Conservation (phyloP, 2,888 invertebrate species). For the Lycaena phlaeas region DNA sequence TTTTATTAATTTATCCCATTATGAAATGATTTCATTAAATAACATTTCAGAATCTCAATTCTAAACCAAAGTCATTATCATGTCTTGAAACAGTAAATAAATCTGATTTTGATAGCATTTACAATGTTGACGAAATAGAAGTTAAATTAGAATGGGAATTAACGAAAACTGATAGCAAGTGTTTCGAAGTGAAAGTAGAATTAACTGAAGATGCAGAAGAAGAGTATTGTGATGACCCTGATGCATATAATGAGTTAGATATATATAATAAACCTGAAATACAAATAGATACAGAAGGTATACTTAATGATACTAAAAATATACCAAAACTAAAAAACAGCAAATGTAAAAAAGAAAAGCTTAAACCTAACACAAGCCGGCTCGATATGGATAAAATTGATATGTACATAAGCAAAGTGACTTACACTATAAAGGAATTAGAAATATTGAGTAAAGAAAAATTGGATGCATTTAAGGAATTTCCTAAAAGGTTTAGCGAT, state of each 20-base stretch:
- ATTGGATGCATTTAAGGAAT: background rate
- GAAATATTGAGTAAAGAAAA: slow-evolving; percentile 5
- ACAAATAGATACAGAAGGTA: background rate
- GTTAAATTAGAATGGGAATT: background rate
- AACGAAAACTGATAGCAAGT: background rate
- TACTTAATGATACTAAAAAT: background rate
- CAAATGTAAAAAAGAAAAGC: background rate
- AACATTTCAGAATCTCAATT: background rate
- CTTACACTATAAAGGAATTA: background rate
- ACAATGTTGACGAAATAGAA: background rate
- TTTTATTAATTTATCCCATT: background rate
- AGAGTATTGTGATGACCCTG: background rate
- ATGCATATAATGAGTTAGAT: background rate
- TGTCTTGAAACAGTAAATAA: background rate
- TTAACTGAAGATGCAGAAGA: background rate
- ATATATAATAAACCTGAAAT: background rate
- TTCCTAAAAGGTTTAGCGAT: background rate
- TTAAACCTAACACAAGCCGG: background rate
- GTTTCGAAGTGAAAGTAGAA: background rate
- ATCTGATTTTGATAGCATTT: background rate
- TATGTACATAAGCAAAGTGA: background rate
- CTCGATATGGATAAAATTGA: slow-evolving; percentile 4
- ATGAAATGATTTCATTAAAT: background rate
- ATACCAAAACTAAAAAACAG: background rate
- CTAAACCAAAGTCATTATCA: background rate